Evolutionary conservation across 1,140 invertebrate genomes (phyloP).

Genomic region (Drosophila orosa): DNA sequence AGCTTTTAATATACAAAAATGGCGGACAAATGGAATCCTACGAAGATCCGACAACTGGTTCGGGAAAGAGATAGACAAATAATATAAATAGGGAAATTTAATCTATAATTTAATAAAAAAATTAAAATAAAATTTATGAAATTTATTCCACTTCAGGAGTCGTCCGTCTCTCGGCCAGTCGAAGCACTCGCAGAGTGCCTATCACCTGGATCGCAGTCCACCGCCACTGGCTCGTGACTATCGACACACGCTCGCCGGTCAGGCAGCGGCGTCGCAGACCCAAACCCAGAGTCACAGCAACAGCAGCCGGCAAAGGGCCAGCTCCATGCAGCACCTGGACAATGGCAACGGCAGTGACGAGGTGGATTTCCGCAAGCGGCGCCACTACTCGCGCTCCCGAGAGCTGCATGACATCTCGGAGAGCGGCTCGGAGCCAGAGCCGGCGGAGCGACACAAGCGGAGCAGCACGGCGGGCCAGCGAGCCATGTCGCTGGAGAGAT

Average conservation of each 20-base stretch:
- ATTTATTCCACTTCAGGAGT: constrained; percentile 49
- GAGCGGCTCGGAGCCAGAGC: constrained; percentile 83
- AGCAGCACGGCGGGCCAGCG: constrained; percentile 43
- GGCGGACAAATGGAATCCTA: too few species aligned
- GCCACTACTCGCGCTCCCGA: constrained; percentile 79
- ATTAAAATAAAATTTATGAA: not conserved
- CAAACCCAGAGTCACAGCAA: constrained; percentile 10
- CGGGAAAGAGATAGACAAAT: too few species aligned
- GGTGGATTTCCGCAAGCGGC: constrained; percentile 78
- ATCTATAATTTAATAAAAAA: not conserved
- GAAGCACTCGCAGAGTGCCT: constrained; percentile 82
- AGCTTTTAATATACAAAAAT: not conserved
- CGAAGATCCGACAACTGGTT: too few species aligned
- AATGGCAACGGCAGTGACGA: constrained; percentile 67
- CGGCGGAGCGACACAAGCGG: constrained; percentile 71
- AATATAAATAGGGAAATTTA: too few species aligned
- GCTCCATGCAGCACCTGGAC: constrained; percentile 82
- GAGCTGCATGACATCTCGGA: constrained; percentile 82
- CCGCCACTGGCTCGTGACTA: constrained; percentile 63
- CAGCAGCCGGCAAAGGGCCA: constrained; percentile 66
- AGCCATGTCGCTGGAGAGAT: constrained; percentile 73
- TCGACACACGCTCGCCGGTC: constrained; percentile 48
- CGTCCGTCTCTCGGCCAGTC: constrained; percentile 65
- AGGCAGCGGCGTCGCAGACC: constrained; percentile 4
- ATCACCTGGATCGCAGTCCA: constrained; percentile 75